Evolutionary conservation across 2,888 invertebrate species (phyloP), one percentile per base, ranked within the genome.

Genomic region (Drosophila mimica): DNA sequence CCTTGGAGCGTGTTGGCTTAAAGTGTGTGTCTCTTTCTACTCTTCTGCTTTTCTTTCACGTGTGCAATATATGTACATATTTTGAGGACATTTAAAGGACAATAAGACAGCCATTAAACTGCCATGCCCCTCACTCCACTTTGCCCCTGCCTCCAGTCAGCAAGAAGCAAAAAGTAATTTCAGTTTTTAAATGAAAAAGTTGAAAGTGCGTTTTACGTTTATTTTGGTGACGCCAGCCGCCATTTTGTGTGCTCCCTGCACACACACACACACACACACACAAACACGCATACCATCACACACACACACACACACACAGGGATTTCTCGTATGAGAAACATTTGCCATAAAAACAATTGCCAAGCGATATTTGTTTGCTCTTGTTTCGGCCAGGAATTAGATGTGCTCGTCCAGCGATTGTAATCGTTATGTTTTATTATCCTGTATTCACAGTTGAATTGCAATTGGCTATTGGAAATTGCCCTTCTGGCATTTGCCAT

Each of bases 121-220:
- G 65, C 52, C 53, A 54, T 58, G 40, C 43, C 40, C 20, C 25
- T 28, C 25, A 28, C 11, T 28, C n/a, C 15, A 4, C 56, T 15
- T 17, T 25, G 28, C 46, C 31, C 25, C 31, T 20, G 11, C 20
- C 48, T 15, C 8, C 15, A 25, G 33, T 36, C 68, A 31, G 70
- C 31, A 75, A 87, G 73, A 88, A 49, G 57, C 72, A 68, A 67
- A 86, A 86, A 88, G 85, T 88, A 86, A 86, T 86, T 89, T 88
- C 81, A 88, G 80, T 88, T 80, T 85, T 86, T 88, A 86, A 86
- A 89, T 88, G 88, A 88, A 86, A 86, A 86, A 89, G 90, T 86
- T 86, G 83, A 86, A 88, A 85, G 90, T 89, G 89, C 85, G 85
- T 89, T 89, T 76, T 68, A 70, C 69, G 88, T 84, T 84, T 82